These are phyloP conservation scores for Python bivittatus DNA, from an alignment of 2,113 vertebrate species.

Conservation along the genomic window DNA sequence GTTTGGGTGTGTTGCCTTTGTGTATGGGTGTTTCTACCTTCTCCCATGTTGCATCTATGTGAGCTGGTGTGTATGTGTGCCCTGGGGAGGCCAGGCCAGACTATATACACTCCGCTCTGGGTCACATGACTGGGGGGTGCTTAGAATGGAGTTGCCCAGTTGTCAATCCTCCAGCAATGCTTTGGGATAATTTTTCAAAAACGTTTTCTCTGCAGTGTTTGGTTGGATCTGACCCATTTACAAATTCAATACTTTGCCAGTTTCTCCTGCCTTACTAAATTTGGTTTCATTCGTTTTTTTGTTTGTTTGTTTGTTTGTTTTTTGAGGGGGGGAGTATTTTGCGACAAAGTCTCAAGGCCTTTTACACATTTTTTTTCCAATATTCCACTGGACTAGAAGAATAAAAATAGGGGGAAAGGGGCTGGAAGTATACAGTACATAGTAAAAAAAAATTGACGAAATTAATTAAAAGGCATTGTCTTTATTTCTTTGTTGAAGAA, in stretches of 20 bases:
- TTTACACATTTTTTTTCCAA: neutral
- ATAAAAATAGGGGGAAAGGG: neutral
- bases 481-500: neutral
- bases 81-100: neutral
- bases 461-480: neutral
- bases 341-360: neutral
- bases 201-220: neutral
- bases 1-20: neutral
- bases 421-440: too few species aligned
- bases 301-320: too few species aligned
- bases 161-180: neutral
- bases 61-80: neutral
- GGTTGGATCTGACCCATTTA: neutral
- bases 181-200: neutral
- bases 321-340: neutral
- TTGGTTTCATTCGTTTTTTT: neutral
- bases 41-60: neutral
- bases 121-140: neutral
- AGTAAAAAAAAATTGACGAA: neutral
- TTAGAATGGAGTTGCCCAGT: neutral
- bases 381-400: neutral
- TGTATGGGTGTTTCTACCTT: neutral
- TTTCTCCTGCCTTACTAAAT: neutral
- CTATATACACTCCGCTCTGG: neutral
- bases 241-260: neutral